Percentiles rank a stretch among this genome's conserved stretches.
phyloP scores from a whole-genome alignment of 2,113 vertebrate genomes.

The Penelope pileata region DNA sequence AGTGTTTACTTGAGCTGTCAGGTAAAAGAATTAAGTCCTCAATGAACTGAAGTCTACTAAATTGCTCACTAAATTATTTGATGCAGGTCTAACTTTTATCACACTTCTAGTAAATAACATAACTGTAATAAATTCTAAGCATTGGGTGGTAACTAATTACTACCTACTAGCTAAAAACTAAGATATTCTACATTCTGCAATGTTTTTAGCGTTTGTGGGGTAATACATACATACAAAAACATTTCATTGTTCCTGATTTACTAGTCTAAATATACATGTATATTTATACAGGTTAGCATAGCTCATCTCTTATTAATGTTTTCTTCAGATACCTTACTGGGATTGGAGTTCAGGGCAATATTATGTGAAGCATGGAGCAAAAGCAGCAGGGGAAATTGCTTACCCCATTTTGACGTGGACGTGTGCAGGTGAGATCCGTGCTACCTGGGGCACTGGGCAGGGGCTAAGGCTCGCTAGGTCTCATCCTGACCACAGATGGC shows the following conservation, averaged over 20 bases:
- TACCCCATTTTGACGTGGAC: neutral
- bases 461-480: fast-evolving
- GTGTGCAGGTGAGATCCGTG: fast-evolving
- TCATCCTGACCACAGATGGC: neutral
- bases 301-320: neutral
- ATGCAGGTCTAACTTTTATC: neutral
- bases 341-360: fast-evolving
- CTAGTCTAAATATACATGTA: neutral
- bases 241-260: neutral
- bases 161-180: neutral
- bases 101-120: neutral
- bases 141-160: neutral
- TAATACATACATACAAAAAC: neutral
- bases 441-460: neutral
- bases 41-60: neutral
- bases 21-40: neutral
- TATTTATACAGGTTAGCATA: neutral
- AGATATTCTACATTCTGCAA: neutral
- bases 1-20: neutral
- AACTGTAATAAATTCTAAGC: neutral
- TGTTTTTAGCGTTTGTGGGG: neutral
- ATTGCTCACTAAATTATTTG: neutral
- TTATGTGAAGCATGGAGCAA: neutral
- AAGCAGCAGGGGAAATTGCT: neutral
- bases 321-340: neutral